Evolutionary conservation across 1,140 invertebrate species (phyloP).

Genomic region (Ridgeia piscesae): DNA sequence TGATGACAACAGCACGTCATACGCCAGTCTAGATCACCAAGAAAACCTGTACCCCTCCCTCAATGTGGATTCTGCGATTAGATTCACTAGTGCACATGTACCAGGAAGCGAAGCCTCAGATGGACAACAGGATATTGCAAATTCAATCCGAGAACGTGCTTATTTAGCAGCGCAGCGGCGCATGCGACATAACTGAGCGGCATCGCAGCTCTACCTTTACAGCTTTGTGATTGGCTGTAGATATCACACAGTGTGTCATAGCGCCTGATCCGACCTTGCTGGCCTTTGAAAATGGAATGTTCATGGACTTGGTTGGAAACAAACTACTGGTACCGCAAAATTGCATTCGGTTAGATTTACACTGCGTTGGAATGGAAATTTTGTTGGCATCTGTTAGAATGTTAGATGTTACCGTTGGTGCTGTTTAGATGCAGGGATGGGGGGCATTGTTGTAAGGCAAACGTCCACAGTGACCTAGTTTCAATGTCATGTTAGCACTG

Average conservation of each 20-base stretch:
- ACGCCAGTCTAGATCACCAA: not conserved
- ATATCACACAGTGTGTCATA: not conserved
- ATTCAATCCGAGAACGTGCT: not conserved
- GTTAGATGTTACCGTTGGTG: not conserved
- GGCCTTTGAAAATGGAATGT: not conserved
- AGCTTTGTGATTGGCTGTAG: not conserved
- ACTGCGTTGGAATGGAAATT: not conserved
- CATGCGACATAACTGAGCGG: not conserved
- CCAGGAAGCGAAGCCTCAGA: not conserved
- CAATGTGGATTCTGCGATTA: not conserved
- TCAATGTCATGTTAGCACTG: not conserved
- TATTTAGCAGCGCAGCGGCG: not conserved
- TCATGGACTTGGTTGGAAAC: not conserved
- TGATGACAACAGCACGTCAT: not conserved
- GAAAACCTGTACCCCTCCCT: not conserved
- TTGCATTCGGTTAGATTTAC: not conserved
- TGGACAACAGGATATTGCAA: not conserved
- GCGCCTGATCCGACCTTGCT: not conserved
- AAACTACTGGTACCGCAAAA: not conserved
- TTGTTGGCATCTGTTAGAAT: not conserved
- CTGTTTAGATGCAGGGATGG: not conserved
- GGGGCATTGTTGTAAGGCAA: not conserved
- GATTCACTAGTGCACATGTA: not conserved
- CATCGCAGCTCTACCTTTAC: not conserved
- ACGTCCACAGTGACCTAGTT: not conserved